Base-by-base conservation (phyloP, 2,888 invertebrate species). In the Lapara coniferarum region DNA sequence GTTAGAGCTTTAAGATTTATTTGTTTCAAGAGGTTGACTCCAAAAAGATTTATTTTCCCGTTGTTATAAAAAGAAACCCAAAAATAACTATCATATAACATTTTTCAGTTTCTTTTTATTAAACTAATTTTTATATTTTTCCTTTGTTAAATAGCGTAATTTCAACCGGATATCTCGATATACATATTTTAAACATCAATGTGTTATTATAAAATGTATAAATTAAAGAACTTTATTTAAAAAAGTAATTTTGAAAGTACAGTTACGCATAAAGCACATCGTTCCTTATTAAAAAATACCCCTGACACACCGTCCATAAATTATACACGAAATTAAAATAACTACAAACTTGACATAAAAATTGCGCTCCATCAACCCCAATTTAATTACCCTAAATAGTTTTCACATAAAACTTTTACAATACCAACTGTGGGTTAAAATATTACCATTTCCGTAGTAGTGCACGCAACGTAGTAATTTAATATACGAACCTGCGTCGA, bases 401-500 rank as follows among this genome's bases (percentile, higher is more conserved):
- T 10, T 12, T 63, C 63, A 13, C 63, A 19, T 63, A 49, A 63
- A 63, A 63, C 63, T 63, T 19, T 49, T 49, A 59, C 10, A 63
- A 44, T 46, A 44, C 25, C 44, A 69, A 68, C 52, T 68, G 16
- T 68, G 77, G 78, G 77, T 79, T 77, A 77, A 81, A 83, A 80
- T 78, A 81, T 80, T 82, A 85, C 79, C 78, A 77, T 80, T 81
- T 78, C 79, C 74, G 72, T 76, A 77, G 78, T 74, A 71, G 74
- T 77, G 75, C 90, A 91, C 90, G 90, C 90, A 86, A 90, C 81
- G 77, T 80, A 84, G 86, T 86, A 87, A 89, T 89, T 86, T 85
- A 85, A 88, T 89, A 84, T 81, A 88, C 89, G 70, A 83, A 90
- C 90, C 91, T 90, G 81, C 83, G 79, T 81, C 72, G 66, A 76